Evolutionary conservation across 2,888 invertebrate species (phyloP), one percentile per base, ranked within the genome.

Genomic region (Conistra vaccinii): DNA sequence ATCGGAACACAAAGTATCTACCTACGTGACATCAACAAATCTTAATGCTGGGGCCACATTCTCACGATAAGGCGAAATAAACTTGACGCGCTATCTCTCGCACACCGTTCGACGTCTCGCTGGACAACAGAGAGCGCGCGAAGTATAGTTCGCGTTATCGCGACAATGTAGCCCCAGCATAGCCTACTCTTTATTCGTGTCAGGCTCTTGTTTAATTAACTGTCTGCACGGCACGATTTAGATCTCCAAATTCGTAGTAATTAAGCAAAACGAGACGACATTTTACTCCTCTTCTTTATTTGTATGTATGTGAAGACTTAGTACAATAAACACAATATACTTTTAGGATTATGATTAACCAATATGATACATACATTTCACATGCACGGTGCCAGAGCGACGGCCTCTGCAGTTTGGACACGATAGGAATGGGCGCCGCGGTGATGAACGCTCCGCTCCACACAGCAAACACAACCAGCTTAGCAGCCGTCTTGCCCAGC

Each of bases 381-480:
- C 98, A 98, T 80, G 94, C 93, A 76, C 94, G 92, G 90, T 98
- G 97, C 96, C 97, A 97, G 1, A 91, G 89, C 1, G 96, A 96
- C 0, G 98, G 98, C 83, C 97, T 97, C 17, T 94, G 94, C 48
- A 98, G 93, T 76, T 96, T 96, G 0, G 98, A 98, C 35, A 98
- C 97, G 3, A 98, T 94, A 0, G 98, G 97, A 68, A 98, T 98
- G 0, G 99, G 99, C 39, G 98, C 96, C 0, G 98, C 98, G 0
- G 98, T 98, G 4, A 98, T 96, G 39, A 98, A 92, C 0, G 99
- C 98, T 1, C 98, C 97, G 10, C 97, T 88, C 98, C 98, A 98
- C 0, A 98, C 98, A 0, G 97, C 93, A 0, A 97, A 95, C 57
- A 98, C 98, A 62, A 98, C 97, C 70, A 97, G 90, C 80, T 97